phyloP scores from a whole-genome alignment of 2,113 vertebrate genomes.

The Camelus dromedarius region DNA sequence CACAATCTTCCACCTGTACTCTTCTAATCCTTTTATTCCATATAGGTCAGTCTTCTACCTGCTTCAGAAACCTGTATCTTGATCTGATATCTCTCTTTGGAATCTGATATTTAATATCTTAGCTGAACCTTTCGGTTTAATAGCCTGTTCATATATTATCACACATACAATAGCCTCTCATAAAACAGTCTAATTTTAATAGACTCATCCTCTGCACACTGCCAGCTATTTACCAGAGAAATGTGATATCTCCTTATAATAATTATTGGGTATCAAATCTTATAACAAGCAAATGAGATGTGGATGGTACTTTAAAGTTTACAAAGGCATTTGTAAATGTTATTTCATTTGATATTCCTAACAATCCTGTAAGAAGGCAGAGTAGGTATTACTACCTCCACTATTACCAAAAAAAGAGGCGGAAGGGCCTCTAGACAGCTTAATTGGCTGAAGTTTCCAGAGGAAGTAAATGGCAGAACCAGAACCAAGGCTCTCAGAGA shows the following conservation, averaged over 20 bases:
- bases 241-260: background rate
- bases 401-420: background rate
- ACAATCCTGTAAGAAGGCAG: background rate
- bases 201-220: background rate
- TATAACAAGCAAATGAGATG: conserved; percentile 30
- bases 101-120: background rate
- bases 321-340: conserved; percentile 1
- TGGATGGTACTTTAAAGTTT: background rate
- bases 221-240: conserved; percentile 1
- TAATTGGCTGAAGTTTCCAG: background rate
- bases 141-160: background rate
- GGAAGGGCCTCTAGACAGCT: background rate
- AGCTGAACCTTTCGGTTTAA: background rate
- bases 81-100: background rate
- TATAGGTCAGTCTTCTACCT: background rate
- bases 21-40: background rate
- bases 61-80: background rate
- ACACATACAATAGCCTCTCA: background rate
- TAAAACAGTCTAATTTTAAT: background rate
- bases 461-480: background rate
- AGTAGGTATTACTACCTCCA: background rate
- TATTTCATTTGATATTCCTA: conserved; percentile 5
- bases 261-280: background rate
- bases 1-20: background rate
- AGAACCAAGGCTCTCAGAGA: background rate